phyloP scores from a whole-genome alignment of 2,113 vertebrate genomes.

The Capreolus pygargus region DNA sequence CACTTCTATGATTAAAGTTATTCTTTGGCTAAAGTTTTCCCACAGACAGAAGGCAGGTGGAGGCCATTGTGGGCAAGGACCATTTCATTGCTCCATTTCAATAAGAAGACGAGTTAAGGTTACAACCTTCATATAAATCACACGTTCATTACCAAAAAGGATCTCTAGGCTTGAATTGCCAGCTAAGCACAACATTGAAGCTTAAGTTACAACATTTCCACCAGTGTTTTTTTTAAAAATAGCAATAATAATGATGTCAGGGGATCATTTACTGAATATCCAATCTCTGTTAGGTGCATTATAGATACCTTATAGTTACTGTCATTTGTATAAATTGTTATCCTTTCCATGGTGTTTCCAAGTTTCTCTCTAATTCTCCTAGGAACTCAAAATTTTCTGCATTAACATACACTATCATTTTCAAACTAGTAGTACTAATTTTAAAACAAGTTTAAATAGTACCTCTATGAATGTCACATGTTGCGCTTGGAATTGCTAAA shows the following conservation, averaged over 20 bases:
- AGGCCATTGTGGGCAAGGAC: not conserved
- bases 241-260: no score
- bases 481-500: slow-evolving; percentile 19
- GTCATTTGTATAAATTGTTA: not conserved
- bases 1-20: not conserved
- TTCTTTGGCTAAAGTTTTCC: not conserved
- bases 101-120: not conserved
- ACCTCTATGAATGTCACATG: not conserved
- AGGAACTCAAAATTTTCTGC: not conserved
- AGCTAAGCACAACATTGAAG: rapidly evolving
- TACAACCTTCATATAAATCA: not conserved
- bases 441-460: slow-evolving; percentile 44
- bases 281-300: not conserved
- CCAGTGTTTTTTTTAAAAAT: not conserved
- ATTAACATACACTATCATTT: not conserved
- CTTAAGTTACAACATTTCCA: not conserved
- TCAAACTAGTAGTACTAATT: slow-evolving; percentile 15
- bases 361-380: not conserved
- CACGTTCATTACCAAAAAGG: rapidly evolving
- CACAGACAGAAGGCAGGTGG: not conserved
- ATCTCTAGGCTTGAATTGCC: not conserved
- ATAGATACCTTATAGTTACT: rapidly evolving
- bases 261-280: not conserved
- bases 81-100: not conserved
- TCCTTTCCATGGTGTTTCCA: not conserved